phyloP scores from a whole-genome alignment of 2,888 invertebrate species.

The Chesias legatella region DNA sequence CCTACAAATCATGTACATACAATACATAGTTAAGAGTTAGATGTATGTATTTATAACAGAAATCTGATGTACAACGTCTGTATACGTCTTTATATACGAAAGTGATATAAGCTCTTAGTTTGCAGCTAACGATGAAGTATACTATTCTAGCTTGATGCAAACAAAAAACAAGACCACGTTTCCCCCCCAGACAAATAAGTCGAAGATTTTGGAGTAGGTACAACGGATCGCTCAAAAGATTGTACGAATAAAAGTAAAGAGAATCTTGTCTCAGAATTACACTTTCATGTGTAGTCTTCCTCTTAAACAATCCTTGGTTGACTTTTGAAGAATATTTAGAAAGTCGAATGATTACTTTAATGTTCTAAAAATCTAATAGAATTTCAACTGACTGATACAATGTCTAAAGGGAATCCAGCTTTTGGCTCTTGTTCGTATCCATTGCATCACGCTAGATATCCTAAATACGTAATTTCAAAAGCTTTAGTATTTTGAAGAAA shows the following conservation, averaged over 20 bases:
- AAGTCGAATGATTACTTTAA: too few species aligned
- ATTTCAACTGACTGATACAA: too few species aligned
- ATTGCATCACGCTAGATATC: slow-evolving; percentile 50
- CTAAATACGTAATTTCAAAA: slow-evolving; percentile 76
- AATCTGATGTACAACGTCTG: slow-evolving; percentile 79
- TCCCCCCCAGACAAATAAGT: slow-evolving; percentile 1
- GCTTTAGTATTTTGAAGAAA: slow-evolving; percentile 71
- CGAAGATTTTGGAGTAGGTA: not conserved
- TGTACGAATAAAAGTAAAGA: slow-evolving; percentile 31
- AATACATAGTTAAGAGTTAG: slow-evolving; percentile 35
- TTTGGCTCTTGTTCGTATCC: slow-evolving; percentile 15
- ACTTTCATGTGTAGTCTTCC: too few species aligned
- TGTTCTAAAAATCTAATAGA: not conserved
- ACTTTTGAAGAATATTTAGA: too few species aligned
- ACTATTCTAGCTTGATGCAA: slow-evolving; percentile 46
- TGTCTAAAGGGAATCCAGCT: not conserved
- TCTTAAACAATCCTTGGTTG: slow-evolving; percentile 21
- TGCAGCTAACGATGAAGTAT: slow-evolving; percentile 47
- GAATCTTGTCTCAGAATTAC: too few species aligned
- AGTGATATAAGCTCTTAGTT: slow-evolving; percentile 41
- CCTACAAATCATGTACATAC: slow-evolving; percentile 26
- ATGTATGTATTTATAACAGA: slow-evolving; percentile 59
- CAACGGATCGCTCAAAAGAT: slow-evolving; percentile 31
- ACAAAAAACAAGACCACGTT: slow-evolving; percentile 23
- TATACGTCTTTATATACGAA: slow-evolving; percentile 70